Evolutionary conservation across 1,140 invertebrate genomes (phyloP).

Genomic region (Hesperophylax magnus): DNA sequence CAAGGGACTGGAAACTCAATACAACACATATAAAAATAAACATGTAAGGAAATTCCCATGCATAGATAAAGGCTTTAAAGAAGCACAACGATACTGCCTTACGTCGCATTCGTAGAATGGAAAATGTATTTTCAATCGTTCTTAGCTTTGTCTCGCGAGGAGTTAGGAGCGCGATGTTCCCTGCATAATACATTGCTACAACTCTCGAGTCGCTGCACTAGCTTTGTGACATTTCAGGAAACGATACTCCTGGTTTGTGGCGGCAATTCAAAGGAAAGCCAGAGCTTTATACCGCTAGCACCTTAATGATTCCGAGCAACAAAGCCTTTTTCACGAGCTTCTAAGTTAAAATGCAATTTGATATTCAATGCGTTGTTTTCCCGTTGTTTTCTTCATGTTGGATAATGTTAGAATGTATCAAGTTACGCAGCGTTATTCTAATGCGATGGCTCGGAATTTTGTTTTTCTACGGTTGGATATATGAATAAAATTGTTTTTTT

Average conservation of each 20-base stretch:
- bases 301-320: conserved; percentile 18
- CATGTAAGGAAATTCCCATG: too few relatives aligned
- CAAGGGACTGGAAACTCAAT: too few relatives aligned
- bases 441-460: too few relatives aligned
- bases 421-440: too few relatives aligned
- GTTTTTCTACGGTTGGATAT: too few relatives aligned
- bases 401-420: neutral
- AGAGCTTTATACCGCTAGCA: neutral
- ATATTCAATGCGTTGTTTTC: conserved; percentile 11
- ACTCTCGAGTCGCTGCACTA: neutral
- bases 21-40: too few relatives aligned
- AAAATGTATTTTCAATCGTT: conserved; percentile 5
- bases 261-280: conserved; percentile 15
- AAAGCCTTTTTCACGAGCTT: conserved; percentile 9
- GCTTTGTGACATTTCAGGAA: conserved; percentile 24
- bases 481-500: too few relatives aligned
- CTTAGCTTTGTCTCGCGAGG: neutral
- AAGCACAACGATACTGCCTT: too few relatives aligned
- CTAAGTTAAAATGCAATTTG: conserved; percentile 28
- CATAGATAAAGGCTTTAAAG: too few relatives aligned
- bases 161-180: neutral
- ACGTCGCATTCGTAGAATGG: neutral
- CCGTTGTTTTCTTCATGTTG: neutral
- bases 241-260: conserved; percentile 21
- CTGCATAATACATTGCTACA: conserved; percentile 12